These are phyloP conservation scores for Drosophila watanabei DNA, from an alignment of 1,140 invertebrate genomes.

Conservation along the genomic window DNA sequence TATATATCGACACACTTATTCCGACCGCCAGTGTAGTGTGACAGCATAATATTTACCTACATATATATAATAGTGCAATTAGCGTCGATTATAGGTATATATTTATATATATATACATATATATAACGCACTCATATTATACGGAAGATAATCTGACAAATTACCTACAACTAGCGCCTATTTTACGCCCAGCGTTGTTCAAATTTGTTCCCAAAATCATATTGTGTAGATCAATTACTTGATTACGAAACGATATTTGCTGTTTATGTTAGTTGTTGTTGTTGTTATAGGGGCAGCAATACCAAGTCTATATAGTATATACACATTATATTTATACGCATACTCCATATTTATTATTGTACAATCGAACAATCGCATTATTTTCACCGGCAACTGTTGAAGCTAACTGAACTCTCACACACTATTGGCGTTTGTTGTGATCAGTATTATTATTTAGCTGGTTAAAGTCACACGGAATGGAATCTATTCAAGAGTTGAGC, in stretches of 20 bases:
- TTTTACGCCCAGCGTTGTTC: constrained; percentile 80
- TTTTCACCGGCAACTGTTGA: constrained; percentile 65
- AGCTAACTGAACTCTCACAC: constrained; percentile 39
- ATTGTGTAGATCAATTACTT: constrained; percentile 65
- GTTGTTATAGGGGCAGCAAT: constrained; percentile 71
- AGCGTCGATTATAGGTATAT: constrained; percentile 67
- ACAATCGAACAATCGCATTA: constrained; percentile 37
- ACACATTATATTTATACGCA: constrained; percentile 34
- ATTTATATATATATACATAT: constrained; percentile 40
- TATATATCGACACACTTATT: constrained; percentile 37
- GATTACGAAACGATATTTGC: constrained; percentile 68
- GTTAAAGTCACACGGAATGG: constrained; percentile 45
- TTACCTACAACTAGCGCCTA: constrained; percentile 74
- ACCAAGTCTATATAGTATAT: constrained; percentile 62
- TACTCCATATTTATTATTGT: constrained; percentile 67
- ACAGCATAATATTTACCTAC: constrained; percentile 28
- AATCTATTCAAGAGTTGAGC: constrained; percentile 62
- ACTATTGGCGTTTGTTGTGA: constrained; percentile 73
- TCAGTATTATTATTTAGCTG: constrained; percentile 82
- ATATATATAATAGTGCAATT: constrained; percentile 70
- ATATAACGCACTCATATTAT: constrained; percentile 37
- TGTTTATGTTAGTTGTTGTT: constrained; percentile 83
- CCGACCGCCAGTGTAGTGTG: constrained; percentile 52
- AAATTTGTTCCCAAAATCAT: constrained; percentile 74
- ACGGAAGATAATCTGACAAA: constrained; percentile 59